Conservation (phyloP, 1,140 invertebrate genomes). For the Drosophila baimaii region DNA sequence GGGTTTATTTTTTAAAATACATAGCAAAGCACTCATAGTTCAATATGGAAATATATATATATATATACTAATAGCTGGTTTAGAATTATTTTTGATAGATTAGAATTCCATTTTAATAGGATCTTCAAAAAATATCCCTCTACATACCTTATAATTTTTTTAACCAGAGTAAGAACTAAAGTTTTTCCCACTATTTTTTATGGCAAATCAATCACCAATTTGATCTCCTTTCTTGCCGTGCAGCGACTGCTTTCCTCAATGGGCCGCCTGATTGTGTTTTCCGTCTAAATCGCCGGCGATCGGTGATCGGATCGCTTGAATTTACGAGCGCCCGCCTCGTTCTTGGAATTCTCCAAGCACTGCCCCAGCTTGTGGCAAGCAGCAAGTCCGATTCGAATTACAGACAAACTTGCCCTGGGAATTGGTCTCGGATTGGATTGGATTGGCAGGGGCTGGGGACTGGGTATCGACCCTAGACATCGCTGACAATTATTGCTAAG, state of each 20-base stretch:
- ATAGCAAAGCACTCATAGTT: no score
- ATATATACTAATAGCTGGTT: no score
- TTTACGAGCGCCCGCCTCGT: constrained; percentile 72
- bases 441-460: constrained; percentile 20
- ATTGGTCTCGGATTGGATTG: constrained; percentile 23
- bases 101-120: no score
- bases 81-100: no score
- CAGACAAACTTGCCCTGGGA: constrained; percentile 64
- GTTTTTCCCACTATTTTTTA: neutral
- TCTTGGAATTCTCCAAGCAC: constrained; percentile 59
- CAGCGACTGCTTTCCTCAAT: constrained; percentile 69
- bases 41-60: no score
- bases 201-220: neutral
- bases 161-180: no score
- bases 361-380: constrained; percentile 26
- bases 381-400: constrained; percentile 66
- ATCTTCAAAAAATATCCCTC: no score
- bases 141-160: neutral
- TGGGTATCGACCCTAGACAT: constrained; percentile 66
- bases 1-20: no score
- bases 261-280: constrained; percentile 72
- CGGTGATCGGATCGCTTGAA: constrained; percentile 53
- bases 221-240: neutral
- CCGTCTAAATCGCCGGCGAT: constrained; percentile 70
- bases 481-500: constrained; percentile 81